Base-by-base conservation (phyloP, 2,888 invertebrate genomes). In the Timema cristinae region DNA sequence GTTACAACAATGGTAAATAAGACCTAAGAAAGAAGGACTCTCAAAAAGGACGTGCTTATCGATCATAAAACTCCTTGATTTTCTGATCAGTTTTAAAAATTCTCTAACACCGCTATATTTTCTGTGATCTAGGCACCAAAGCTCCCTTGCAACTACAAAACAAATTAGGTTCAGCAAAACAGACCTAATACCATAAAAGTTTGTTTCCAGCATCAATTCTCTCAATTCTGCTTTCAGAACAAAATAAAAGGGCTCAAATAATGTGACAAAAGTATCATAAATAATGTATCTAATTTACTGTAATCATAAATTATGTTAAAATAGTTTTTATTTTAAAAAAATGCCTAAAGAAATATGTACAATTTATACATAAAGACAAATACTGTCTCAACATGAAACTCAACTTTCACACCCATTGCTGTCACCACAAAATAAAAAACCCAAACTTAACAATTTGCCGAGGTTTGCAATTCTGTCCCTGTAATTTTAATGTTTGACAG, bases 321-420 rank as follows among this genome's bases (percentile, higher is more conserved):
- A 72, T 68, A 56, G 48, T 56, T 52, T 71, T 72, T 71, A 15
- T n/a, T 71, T 71, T 59, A 61, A 71, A 72, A 71, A 72, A 72
- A 69, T 72, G 70, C 74, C 71, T 70, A 73, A 71, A 73, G 52
- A 73, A 59, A 66, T 70, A 67, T 74, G 71, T 74, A 74, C 74
- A 74, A 71, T 72, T 74, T 56, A 71, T 74, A 74, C 74, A 74
- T n/a, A 74, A 66, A 74, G 72, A 74, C 63, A 47, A 70, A 70
- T 71, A 71, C 63, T 71, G 71, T 48, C 69, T 74, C 63, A 71
- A 69, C 52, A 67, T 66, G 68, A 56, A 61, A 54, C 68, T 72
- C 68, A 66, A 68, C 59, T 50, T 50, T 72, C 70, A 61, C 67
- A 72, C 66, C 70, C 70, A 68, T 54, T 32, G 61, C n/a, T n/a